A percentile compares a stretch with the other conserved stretches of the same genome.
Evolutionary conservation across 92 coral and sea anemone genomes (phyloP).

Genomic region (Umimayanthus chanpuru): DNA sequence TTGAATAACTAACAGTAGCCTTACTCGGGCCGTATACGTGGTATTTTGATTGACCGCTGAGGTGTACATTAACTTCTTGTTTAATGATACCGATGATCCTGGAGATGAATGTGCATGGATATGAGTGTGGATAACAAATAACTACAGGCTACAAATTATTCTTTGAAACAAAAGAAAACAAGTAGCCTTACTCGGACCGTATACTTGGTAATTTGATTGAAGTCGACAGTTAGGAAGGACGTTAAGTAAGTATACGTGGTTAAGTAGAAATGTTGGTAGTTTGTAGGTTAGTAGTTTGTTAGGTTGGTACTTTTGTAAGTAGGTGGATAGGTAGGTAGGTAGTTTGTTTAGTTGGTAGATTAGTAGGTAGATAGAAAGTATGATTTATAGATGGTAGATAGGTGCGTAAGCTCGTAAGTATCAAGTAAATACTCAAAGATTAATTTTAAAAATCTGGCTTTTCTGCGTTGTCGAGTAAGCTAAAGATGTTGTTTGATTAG

Average conservation of each 20-base stretch:
- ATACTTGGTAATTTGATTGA: too few species aligned
- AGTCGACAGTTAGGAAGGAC: not conserved
- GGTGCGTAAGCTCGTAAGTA: too few species aligned
- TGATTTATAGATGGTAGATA: too few species aligned
- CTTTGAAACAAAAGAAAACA: too few species aligned
- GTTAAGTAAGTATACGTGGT: not conserved
- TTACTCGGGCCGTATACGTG: too few species aligned
- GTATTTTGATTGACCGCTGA: slow-evolving; percentile 22
- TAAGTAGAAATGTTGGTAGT: not conserved
- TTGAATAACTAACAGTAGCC: too few species aligned
- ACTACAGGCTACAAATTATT: too few species aligned
- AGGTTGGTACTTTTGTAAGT: not conserved
- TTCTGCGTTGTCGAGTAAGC: too few species aligned
- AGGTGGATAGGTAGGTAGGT: not conserved
- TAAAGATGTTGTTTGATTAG: too few species aligned
- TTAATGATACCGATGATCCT: slow-evolving; percentile 47
- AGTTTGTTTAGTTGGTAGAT: not conserved
- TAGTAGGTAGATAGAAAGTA: not conserved
- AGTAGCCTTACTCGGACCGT: too few species aligned
- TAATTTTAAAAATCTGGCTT: too few species aligned
- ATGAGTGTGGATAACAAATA: not conserved
- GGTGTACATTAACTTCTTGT: slow-evolving; percentile 39
- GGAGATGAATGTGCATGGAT: slow-evolving; percentile 27
- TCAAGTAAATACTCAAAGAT: too few species aligned
- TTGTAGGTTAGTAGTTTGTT: not conserved